Base-by-base conservation (phyloP, 2,888 invertebrate species). In the Pristionchus entomophagus region DNA sequence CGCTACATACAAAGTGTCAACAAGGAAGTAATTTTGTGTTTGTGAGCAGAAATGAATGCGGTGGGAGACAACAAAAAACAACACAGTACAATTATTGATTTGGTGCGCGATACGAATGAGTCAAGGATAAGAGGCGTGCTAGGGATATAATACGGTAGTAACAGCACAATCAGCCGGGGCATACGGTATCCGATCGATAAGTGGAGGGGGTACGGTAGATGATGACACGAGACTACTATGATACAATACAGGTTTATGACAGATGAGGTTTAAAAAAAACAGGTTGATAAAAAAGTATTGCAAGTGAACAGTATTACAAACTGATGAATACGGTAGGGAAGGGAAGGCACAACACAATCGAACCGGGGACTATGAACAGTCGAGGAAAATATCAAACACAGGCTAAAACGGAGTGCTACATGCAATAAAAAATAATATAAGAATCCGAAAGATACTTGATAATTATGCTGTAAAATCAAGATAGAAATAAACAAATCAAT, bases 221-320 rank as follows among this genome's bases (percentile, higher is more conserved):
- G n/a, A 73, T 38, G 12, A 41, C 73, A 41, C 73, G 41, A 38
- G 32, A 65, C 65, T 59, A 69, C 65, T 73, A 73, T 41, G 73
- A 41, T 73, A 73, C 41, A 73, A 73, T 73, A 41, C 73, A 38
- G 73, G 19, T 41, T 38, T 38, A 26, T 22, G 45, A 73, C 41
- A n/a, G 38, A 2, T 59, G 29, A 10, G 45, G 45, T 6, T 10
- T 6, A 14, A 14, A 45, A 14, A 14, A 45, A 14, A 45, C n/a
- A n/a, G n/a, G n/a, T n/a, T 45, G 45, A 45, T 45, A 14, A 10
- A 45, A 14, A 45, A 14, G 14, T n/a, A n/a, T n/a, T n/a, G n/a
- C n/a, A n/a, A 45, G 45, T n/a, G n/a, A n/a, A n/a, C n/a, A n/a
- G n/a, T n/a, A n/a, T n/a, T n/a, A n/a, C n/a, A n/a, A n/a, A n/a